Evolutionary conservation across 1,140 invertebrate species (phyloP), one percentile per base, ranked within the genome.

Genomic region (Gryllus bimaculatus): DNA sequence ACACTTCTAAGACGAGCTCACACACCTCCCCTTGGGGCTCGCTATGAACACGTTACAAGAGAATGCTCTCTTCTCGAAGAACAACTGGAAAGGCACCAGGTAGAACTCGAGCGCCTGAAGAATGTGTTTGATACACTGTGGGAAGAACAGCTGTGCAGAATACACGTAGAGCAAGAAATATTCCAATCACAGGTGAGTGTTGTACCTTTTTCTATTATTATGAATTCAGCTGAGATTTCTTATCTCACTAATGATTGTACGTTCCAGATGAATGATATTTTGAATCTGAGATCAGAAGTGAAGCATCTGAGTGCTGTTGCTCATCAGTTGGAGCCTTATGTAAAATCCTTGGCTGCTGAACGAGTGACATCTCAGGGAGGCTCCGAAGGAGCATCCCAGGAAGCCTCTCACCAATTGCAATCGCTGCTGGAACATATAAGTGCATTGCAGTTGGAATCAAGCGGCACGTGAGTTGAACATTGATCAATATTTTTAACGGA

Each of bases 101-200:
- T 88, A 21, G 91, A 92, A 83, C 83, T 92, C 80, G 91, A 92
- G 79, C 85, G 90, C 75, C 85, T 92, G 80, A 86, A 88, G 78
- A 86, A 86, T 10, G 87, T 90, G 0, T 92, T 92, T 81, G 90
- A 92, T 81, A 86, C 88, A 0, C 85, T 90, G 1, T 93, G 91
- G 91, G 91, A 92, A 81, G 91, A 92, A 81, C 90, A 92, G 81
- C 83, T 92, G n/a, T 90, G 90, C 82, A 85, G 91, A 79, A 89
- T 93, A 81, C 88, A 90, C 78, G 87, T 91, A 8, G 91, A 93
- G 83, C 91, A 92, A 83, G 91, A 92, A 80, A 90, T 92, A 73
- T 91, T 91, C 81, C 89, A 90, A 81, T 87, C 89, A 48, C 89
- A 90, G 87, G 89, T 89, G 82, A 79, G 82, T 76, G 39, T 39